Evolutionary conservation across 2,888 invertebrate species (phyloP).

Genomic region (Tolmerus cingulatus): DNA sequence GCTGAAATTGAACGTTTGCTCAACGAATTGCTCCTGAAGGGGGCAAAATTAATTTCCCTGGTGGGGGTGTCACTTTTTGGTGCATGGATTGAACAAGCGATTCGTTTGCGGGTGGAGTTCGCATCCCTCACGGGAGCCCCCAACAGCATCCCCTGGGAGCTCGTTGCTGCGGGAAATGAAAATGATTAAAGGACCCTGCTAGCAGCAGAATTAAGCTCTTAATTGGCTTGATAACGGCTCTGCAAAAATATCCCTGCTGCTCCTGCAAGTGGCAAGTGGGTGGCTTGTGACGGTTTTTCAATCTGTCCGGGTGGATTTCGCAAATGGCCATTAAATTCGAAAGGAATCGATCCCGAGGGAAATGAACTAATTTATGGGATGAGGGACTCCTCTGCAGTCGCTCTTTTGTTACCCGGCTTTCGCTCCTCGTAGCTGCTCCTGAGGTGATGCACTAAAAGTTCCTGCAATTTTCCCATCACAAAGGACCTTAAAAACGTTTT

Average conservation of each 20-base stretch:
- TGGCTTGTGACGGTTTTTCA: not conserved
- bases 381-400: not conserved
- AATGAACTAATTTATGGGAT: not conserved
- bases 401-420: not conserved
- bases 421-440: not conserved
- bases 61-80: slow-evolving; percentile 26
- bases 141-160: not conserved
- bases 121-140: not conserved
- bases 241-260: not conserved
- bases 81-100: slow-evolving; percentile 10
- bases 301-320: not conserved
- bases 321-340: not conserved
- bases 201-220: slow-evolving; percentile 16
- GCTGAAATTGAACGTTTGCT: slow-evolving; percentile 15
- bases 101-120: not conserved
- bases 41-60: slow-evolving; percentile 30
- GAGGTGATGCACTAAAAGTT: not conserved
- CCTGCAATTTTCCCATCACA: not conserved
- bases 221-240: slow-evolving; percentile 25
- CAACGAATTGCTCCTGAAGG: not conserved
- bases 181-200: slow-evolving; percentile 27
- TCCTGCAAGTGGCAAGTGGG: not conserved
- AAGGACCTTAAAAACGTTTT: not conserved
- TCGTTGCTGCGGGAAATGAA: not conserved
- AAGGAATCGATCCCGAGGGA: not conserved